A percentile compares a stretch with the other conserved stretches of the same genome.
These are phyloP conservation scores for Condylostylus longicornis DNA, from an alignment of 1,140 invertebrate genomes.

Conservation along the genomic window DNA sequence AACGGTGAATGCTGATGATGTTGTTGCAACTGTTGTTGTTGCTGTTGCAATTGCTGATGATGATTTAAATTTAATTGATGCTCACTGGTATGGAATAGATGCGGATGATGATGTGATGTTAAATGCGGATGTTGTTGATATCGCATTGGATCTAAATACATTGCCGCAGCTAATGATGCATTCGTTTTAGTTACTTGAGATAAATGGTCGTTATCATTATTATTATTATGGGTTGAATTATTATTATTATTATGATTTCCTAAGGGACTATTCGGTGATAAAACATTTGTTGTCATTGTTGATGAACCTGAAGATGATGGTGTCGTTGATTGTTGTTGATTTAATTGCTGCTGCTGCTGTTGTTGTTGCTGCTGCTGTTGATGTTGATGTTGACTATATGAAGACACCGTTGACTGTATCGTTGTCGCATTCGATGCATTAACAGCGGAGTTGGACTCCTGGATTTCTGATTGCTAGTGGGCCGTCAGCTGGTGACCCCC, in stretches of 20 bases:
- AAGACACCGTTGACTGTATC: constrained; percentile 12
- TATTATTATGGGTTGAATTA: constrained; percentile 19
- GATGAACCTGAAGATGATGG: constrained; percentile 26
- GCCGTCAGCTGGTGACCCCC: constrained; percentile 62
- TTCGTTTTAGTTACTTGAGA: constrained; percentile 15
- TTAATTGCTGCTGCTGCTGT: constrained; percentile 22
- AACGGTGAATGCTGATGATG: constrained; percentile 8
- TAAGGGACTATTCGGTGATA: constrained; percentile 27
- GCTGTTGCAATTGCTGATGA: constrained; percentile 17
- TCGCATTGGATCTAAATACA: constrained; percentile 33
- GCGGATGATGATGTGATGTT: constrained; percentile 29
- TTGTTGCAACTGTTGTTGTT: constrained; percentile 25
- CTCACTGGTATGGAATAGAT: constrained; percentile 19
- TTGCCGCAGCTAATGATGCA: constrained; percentile 30
- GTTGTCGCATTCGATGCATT: constrained; percentile 23
- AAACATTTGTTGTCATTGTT: constrained; percentile 29
- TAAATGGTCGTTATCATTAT: constrained; percentile 21
- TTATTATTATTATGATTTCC: constrained; percentile 16
- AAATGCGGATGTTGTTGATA: constrained; percentile 30
- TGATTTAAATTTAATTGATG: constrained; percentile 9
- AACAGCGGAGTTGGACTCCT: constrained; percentile 34
- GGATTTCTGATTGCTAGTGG: constrained; percentile 68
- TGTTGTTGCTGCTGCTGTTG: constrained; percentile 15
- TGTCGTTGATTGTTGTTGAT: too few species aligned
- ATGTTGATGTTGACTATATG: constrained; percentile 25